Base-by-base conservation (phyloP, 2,888 invertebrate genomes). In the Drosophila emarginata region DNA sequence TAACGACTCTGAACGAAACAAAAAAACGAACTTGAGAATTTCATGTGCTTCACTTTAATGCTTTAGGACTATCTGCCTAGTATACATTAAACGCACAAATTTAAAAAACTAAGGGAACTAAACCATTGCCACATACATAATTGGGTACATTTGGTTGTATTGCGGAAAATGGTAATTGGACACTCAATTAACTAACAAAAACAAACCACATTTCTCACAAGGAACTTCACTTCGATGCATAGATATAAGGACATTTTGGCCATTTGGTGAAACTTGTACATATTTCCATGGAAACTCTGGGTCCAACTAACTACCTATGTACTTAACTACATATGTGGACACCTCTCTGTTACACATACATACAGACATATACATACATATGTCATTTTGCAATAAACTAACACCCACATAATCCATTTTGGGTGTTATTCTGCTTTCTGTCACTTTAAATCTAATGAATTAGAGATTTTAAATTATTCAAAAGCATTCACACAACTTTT, bases 401-500 rank as follows among this genome's bases (percentile, higher is more conserved):
- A 9, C 2, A 32, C 18, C 40, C 40, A 9, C 40, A 11, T 45
- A 45, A 45, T 21, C 45, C 45, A n/a, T 37, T 4, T 18, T 4
- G 45, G 11, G 11, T 45, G 45, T 14, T 0, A 4, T 39, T 39
- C 5, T 7, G 15, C 28, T 15, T 53, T 12, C 18, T 2, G 15
- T 54, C 32, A 5, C 32, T 26, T 26, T 14, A 28, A 28, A 15
- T 53, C 32, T 6, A 28, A 32, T 28, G 54, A 6, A 36, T 14
- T 6, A 36, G 6, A 12, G 12, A 28, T 6, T 54, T 15, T 36
- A 2, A 36, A 54, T 32, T 36, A 54, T 18, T 54, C 14, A 32
- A 32, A 53, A 15, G 53, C 28, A 53, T 32, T 15, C 14, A 28
- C 53, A 54, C 32, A 54, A 54, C 32, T 32, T 54, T 18, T 54